Evolutionary conservation across 2,888 invertebrate species (phyloP).

Genomic region (Dinocampus coccinellae): DNA sequence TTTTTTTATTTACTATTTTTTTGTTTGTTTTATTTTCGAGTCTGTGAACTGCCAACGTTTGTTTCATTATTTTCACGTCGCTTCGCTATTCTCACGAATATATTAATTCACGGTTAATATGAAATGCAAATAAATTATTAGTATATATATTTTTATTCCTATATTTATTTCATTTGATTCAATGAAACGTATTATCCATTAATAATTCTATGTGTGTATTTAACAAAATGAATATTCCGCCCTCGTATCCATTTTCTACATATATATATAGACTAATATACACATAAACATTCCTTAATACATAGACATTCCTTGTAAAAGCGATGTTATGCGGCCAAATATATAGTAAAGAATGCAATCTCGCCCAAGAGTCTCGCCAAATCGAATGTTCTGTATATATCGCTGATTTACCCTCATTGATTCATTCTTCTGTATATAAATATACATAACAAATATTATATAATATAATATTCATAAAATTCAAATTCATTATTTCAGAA

Average conservation of each 20-base stretch:
- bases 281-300: no score
- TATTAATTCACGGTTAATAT: not conserved
- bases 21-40: not conserved
- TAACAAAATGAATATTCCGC: not conserved
- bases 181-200: not conserved
- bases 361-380: constrained; percentile 43
- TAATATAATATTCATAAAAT: not conserved
- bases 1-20: not conserved
- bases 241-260: not conserved
- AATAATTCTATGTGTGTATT: not conserved
- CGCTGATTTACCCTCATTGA: not conserved
- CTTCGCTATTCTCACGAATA: not conserved
- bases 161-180: not conserved
- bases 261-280: not conserved
- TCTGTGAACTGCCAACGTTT: not conserved
- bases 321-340: constrained; percentile 25
- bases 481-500: no score
- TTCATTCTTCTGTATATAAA: no score
- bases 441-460: no score
- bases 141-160: not conserved
- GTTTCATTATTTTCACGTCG: not conserved
- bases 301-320: not conserved
- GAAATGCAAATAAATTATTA: not conserved
- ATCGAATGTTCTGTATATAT: constrained; percentile 41
- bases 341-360: constrained; percentile 38